A percentile compares a stretch with the other conserved stretches of the same genome.
phyloP scores from a whole-genome alignment of 2,888 invertebrate species.

The Luperina testacea region DNA sequence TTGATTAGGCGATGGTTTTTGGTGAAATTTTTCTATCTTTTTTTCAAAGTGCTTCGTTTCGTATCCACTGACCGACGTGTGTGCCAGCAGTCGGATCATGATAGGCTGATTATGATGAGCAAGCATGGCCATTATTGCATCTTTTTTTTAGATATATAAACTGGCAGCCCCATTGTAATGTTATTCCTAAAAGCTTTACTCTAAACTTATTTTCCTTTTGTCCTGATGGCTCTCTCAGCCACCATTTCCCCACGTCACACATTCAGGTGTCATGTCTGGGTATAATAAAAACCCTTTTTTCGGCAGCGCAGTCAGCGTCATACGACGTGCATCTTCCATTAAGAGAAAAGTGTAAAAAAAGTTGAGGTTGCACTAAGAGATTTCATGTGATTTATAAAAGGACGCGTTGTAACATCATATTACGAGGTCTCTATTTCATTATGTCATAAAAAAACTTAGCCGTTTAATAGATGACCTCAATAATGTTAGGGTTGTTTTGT shows the following conservation, averaged over 20 bases:
- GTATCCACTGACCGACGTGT: too few relatives aligned
- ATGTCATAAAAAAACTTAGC: neutral
- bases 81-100: too few relatives aligned
- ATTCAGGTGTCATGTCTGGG: conserved; percentile 11
- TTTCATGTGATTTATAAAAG: neutral
- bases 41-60: too few relatives aligned
- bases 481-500: too few relatives aligned
- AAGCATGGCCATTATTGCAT: too few relatives aligned
- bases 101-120: too few relatives aligned
- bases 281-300: conserved; percentile 39
- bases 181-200: neutral
- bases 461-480: neutral
- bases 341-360: conserved; percentile 39
- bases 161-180: too few relatives aligned
- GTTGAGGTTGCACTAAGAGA: conserved; percentile 12
- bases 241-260: neutral
- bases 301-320: conserved; percentile 20
- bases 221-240: neutral
- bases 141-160: too few relatives aligned
- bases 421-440: neutral
- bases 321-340: conserved; percentile 49
- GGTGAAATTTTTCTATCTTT: too few relatives aligned
- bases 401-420: neutral
- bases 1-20: too few relatives aligned
- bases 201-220: neutral